phyloP scores from a whole-genome alignment of 2,797 vertebrate species.

The Poeciliopsis paucimaculata region DNA sequence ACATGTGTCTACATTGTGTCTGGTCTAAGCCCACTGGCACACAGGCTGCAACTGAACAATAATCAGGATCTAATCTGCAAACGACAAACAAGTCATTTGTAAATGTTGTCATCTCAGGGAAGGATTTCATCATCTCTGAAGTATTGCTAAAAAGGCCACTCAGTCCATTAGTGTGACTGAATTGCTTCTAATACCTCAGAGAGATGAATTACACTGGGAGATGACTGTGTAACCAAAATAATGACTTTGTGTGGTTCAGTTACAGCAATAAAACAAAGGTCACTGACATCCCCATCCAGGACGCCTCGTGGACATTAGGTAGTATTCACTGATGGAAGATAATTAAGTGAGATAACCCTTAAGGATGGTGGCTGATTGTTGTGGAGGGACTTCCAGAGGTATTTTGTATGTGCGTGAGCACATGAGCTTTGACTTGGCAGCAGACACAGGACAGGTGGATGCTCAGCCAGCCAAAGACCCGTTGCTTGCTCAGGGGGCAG shows the following conservation, averaged over 20 bases:
- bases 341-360: conserved; percentile 62
- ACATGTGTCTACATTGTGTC: not conserved
- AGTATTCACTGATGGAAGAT: conserved; percentile 61
- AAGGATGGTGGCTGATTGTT: conserved; percentile 52
- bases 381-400: conserved; percentile 69
- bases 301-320: conserved; percentile 57
- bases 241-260: conserved; percentile 55
- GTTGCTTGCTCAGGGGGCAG: conserved; percentile 72
- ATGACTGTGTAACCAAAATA: conserved; percentile 46
- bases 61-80: not conserved
- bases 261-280: conserved; percentile 70
- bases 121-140: conserved; percentile 11
- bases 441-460: conserved; percentile 75
- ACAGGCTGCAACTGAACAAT: conserved; percentile 4
- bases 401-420: conserved; percentile 73
- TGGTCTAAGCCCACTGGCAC: not conserved
- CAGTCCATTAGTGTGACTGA: conserved; percentile 29
- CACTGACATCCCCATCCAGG: conserved; percentile 47
- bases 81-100: conserved; percentile 17
- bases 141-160: conserved; percentile 22
- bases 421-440: conserved; percentile 76
- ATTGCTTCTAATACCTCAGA: conserved; percentile 32
- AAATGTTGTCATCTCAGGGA: conserved; percentile 9
- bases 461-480: conserved; percentile 77
- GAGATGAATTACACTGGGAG: conserved; percentile 41